Evolutionary conservation across 2,888 invertebrate genomes (phyloP).

Genomic region (Belgica antarctica): DNA sequence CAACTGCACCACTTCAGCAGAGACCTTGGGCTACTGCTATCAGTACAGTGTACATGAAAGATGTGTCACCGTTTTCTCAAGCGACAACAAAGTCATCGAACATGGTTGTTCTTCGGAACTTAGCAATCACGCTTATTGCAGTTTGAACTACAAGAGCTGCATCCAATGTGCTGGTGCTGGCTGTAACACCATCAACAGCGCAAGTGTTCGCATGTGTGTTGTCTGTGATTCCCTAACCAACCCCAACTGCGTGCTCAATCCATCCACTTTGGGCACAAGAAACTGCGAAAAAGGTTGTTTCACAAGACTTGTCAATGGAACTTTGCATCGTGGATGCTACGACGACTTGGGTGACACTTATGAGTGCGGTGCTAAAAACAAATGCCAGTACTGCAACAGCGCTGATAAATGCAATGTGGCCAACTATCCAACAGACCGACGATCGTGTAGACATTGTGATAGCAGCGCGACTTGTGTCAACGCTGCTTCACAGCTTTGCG

Average conservation of each 20-base stretch:
- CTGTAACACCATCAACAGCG: conserved; percentile 5
- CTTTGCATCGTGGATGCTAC: neutral
- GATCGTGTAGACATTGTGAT: conserved; percentile 13
- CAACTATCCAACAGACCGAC: conserved; percentile 30
- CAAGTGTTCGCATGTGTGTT: neutral
- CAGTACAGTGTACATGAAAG: conserved; percentile 11
- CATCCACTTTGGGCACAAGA: neutral
- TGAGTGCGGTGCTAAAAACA: neutral
- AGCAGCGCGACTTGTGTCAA: neutral
- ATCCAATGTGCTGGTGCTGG: neutral
- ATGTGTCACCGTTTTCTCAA: conserved; percentile 29
- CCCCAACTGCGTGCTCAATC: conserved; percentile 19
- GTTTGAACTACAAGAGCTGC: conserved; percentile 20
- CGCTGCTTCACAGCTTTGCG: neutral
- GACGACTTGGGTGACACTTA: neutral
- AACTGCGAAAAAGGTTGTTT: conserved; percentile 13
- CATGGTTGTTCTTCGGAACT: conserved; percentile 27
- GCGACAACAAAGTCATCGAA: conserved; percentile 30
- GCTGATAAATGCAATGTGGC: conserved; percentile 30
- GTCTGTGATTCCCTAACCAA: neutral
- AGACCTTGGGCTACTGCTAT: conserved; percentile 15
- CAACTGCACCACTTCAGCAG: neutral
- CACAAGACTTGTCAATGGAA: conserved; percentile 17
- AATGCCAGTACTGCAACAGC: conserved; percentile 14
- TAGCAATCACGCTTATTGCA: neutral